phyloP scores from a whole-genome alignment of 2,888 invertebrate species.

The Plebejus melissa region DNA sequence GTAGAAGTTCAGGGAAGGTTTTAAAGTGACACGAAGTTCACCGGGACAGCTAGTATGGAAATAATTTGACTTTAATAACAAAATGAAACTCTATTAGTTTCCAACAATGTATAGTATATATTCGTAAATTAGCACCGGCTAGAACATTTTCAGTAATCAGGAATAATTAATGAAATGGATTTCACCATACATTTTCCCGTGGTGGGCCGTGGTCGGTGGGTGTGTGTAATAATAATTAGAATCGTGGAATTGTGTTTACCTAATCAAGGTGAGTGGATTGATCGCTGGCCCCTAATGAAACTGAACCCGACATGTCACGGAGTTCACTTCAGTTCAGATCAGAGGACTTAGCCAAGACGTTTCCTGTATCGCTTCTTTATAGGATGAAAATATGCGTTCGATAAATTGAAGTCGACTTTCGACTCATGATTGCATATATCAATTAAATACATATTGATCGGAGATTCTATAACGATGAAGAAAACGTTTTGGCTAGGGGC shows the following conservation, averaged over 20 bases:
- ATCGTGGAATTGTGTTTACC: conserved; percentile 22
- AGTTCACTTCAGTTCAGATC: background rate
- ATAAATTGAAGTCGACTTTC: too few species aligned
- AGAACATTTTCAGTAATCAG: background rate
- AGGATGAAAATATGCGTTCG: too few species aligned
- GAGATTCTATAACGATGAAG: too few species aligned
- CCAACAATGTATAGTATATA: too few species aligned
- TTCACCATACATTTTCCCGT: background rate
- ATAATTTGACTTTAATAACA: too few species aligned
- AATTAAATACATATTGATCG: too few species aligned
- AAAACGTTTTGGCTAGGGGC: too few species aligned
- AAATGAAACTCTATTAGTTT: too few species aligned
- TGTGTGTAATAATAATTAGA: conserved; percentile 7
- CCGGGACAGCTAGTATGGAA: too few species aligned
- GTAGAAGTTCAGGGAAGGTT: too few species aligned
- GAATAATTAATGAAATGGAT: background rate
- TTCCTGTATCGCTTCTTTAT: background rate
- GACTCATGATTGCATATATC: too few species aligned
- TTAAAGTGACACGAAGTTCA: too few species aligned
- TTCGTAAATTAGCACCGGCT: background rate
- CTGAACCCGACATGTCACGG: background rate
- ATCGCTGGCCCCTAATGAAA: conserved; percentile 22
- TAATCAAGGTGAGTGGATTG: conserved; percentile 23
- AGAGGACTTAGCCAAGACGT: background rate
- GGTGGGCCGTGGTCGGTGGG: background rate